Evolutionary conservation across 2,888 invertebrate genomes (phyloP), one percentile per base, ranked within the genome.

Genomic region (Erynnis tages): DNA sequence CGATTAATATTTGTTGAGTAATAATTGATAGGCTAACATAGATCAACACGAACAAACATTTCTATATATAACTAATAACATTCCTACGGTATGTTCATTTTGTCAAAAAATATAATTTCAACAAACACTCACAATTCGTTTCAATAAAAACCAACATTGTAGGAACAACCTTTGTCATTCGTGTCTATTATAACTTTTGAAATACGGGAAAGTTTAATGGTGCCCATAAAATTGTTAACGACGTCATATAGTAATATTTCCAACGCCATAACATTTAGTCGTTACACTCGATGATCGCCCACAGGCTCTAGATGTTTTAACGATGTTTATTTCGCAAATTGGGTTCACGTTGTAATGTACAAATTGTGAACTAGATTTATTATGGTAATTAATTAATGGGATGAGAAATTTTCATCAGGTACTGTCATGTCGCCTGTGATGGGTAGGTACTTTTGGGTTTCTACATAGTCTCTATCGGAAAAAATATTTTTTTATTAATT

Each of bases 161-260:
- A 35, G 17, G 16, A 10, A 17, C 14, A 27, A 27, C 40, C 23
- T 25, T 5, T 8, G 14, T 23, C 40, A 13, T 10, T 34, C 17
- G 1, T 37, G 54, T 50, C 52, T 48, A 40, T 43, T 34, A 48
- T 23, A 46, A 35, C 44, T 37, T 25, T 13, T 5, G 19, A 17
- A 29, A 19, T 43, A 43, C 29, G 29, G 10, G 17, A 30, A 29
- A 29, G 52, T 71, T 73, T 76, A 72, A 77, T 76, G 71, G 64
- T 56, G 37, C 30, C 53, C 65, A 68, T 78, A 79, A 79, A 73
- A 66, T 57, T 61, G 58, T 70, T 73, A 60, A 71, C 68, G 61
- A 59, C 60, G 37, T 23, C 21, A 57, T 69, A 61, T 70, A n/a
- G n/a, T n/a, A 60, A 72, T 71, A 75, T 75, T 73, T 66, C 61